Evolutionary conservation across 2,888 invertebrate genomes (phyloP), one percentile per base, ranked within the genome.

Genomic region (Crepidodera aurea): DNA sequence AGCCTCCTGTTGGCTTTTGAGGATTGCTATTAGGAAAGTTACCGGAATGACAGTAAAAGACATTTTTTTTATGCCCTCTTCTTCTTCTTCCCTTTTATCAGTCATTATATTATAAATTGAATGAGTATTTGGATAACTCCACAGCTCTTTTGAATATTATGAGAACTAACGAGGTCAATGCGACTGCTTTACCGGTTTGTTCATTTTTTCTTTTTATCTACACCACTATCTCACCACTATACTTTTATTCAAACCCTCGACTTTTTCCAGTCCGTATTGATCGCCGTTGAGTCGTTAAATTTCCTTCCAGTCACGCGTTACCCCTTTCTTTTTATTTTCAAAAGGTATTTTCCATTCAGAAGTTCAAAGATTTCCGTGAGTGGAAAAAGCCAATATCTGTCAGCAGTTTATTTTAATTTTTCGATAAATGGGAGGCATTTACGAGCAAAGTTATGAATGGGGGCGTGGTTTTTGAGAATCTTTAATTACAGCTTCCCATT

Each of bases 271-370:
- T 7, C 15, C 37, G 13, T 37, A 37, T 37, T 7, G 37, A 37
- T 37, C 15, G 12, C 25, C 13, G 22, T 25, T 46, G 22, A 25
- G 6, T 19, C 46, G 25, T 22, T 5, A 46, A 46, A 46, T 46
- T 46, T 19, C 12, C 46, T 12, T 19, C 3, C 12, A 46, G 22
- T 46, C 46, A 46, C 46, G 46, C 46, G 46, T 6, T n/a, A 8
- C 46, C 25, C 12, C 22, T 46, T 25, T 12, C 22, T 46, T 46
- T 13, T 22, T 16, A 16, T 16, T 42, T 42, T 12, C 15, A 16
- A 39, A 7, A 25, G 13, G 22, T 22, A 46, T 46, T 46, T 46
- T 46, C 7, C 25, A 25, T 46, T 22, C 12, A 25, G 22, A 42
- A 8, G 29, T 29, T 29, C 29, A 18, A 42, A 42, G 42, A 18